A percentile compares a stretch with the other conserved stretches of the same genome.
phyloP scores from a whole-genome alignment of 2,797 vertebrate genomes.

The Bufotes viridis region DNA sequence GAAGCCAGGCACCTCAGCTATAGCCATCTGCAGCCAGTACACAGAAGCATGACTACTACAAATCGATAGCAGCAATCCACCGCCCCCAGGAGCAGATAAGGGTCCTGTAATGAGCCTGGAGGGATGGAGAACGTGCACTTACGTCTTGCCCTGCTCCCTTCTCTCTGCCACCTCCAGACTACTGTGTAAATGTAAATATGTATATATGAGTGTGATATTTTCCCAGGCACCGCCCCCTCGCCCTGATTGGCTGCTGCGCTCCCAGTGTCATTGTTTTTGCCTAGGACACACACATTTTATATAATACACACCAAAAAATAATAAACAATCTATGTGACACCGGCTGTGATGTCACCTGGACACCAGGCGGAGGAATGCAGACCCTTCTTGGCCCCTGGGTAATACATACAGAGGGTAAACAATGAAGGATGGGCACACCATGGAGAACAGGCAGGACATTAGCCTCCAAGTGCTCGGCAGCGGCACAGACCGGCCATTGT shows the following conservation, averaged over 20 bases:
- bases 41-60: not conserved
- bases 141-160: slow-evolving; percentile 46
- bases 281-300: slow-evolving; percentile 50
- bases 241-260: slow-evolving; percentile 41
- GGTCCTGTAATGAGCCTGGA: not conserved
- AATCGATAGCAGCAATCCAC: not conserved
- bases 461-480: not conserved
- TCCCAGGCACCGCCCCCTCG: slow-evolving; percentile 44
- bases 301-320: slow-evolving; percentile 49
- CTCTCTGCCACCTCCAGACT: slow-evolving; percentile 52
- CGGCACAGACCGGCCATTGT: slow-evolving; percentile 3
- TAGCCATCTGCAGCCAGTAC: too few relatives aligned
- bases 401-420: not conserved
- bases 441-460: not conserved
- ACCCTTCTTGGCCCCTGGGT: not conserved
- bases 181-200: slow-evolving; percentile 60
- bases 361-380: not conserved
- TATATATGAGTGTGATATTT: slow-evolving; percentile 59
- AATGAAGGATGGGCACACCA: not conserved
- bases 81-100: not conserved
- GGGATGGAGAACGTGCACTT: not conserved
- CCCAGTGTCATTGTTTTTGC: slow-evolving; percentile 58
- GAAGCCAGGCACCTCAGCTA: not conserved
- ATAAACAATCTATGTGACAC: slow-evolving; percentile 11
- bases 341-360: not conserved